Evolutionary conservation across 2,113 vertebrate genomes (phyloP).

Genomic region (Takifugu bimaculatus): DNA sequence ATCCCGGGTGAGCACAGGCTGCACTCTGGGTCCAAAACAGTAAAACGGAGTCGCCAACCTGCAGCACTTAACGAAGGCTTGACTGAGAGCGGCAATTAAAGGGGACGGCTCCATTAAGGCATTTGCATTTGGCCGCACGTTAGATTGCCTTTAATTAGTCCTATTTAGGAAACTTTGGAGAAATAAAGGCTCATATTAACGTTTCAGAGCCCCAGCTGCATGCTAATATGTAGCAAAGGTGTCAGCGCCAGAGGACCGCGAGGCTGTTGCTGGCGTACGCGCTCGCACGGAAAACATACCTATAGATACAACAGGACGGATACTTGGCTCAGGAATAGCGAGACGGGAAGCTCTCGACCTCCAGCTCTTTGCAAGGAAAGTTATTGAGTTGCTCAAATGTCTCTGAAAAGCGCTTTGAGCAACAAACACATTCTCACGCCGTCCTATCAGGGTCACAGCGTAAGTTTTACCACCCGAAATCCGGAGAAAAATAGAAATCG

Average conservation of each 20-base stretch:
- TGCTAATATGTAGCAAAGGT: constrained; percentile 1
- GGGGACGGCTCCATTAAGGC: constrained; percentile 50
- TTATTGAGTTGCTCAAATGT: neutral
- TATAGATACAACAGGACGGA: too few relatives aligned
- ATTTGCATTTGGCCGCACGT: constrained; percentile 53
- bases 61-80: constrained; percentile 51
- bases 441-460: constrained; percentile 21
- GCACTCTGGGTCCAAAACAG: constrained; percentile 20
- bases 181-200: constrained; percentile 42
- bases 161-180: constrained; percentile 45
- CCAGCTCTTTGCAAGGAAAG: constrained; percentile 3
- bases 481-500: neutral
- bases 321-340: neutral
- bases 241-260: constrained; percentile 5
- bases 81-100: constrained; percentile 61
- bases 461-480: constrained; percentile 18
- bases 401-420: too few relatives aligned
- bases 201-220: constrained; percentile 31
- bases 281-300: too few relatives aligned
- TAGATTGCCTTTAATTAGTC: constrained; percentile 59
- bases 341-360: too few relatives aligned
- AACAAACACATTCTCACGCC: neutral
- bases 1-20: too few relatives aligned
- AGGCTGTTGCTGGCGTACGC: neutral
- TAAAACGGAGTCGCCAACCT: constrained; percentile 26